Base-by-base conservation (phyloP, 2,797 vertebrate genomes). In the Paedocypris micromegethes region DNA sequence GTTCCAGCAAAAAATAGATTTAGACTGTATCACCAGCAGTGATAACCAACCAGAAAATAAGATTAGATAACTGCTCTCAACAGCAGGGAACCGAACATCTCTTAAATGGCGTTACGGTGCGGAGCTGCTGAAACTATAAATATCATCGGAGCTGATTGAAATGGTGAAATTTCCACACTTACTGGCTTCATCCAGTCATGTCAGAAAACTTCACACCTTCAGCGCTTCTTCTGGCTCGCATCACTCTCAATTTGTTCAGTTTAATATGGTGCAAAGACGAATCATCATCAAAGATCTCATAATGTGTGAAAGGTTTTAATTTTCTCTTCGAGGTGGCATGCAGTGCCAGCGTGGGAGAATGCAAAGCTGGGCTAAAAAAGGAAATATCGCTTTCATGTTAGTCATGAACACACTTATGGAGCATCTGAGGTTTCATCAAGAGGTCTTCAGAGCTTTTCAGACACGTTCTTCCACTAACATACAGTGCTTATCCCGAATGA, bases 311-410 rank as follows among this genome's bases (percentile, higher is more conserved):
- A 56, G 39, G 51, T 40, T 57, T 58, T 23, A 40, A 64, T 70
- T 64, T 64, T 51, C 54, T 50, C 49, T 62, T 37, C 39, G 59
- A 8, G 45, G 59, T 55, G 52, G 40, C 55, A 42, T 69, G 39
- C 39, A 41, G 44, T 54, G 52, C 8, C 43, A 68, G 67, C 57
- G 58, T 43, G 64, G 67, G n/a, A 57, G 64, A 56, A 61, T 67
- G 58, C 51, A 73, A 53, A 64, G 52, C 52, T 9, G n/a, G 70
- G 41, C 55, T 66, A 58, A 72, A 70, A 70, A 45, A 59, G 57
- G 38, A 47, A 60, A 63, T 45, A 70, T 58, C 39, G 49, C 65
- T 47, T 51, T 47, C 9, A 55, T 6, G 52, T 52, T 55, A 57
- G 59, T 60, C 53, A 57, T 57, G 50, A 57, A 70, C 59, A 63